Evolutionary conservation across 2,797 vertebrate species (phyloP).

Genomic region (Pterois miles): DNA sequence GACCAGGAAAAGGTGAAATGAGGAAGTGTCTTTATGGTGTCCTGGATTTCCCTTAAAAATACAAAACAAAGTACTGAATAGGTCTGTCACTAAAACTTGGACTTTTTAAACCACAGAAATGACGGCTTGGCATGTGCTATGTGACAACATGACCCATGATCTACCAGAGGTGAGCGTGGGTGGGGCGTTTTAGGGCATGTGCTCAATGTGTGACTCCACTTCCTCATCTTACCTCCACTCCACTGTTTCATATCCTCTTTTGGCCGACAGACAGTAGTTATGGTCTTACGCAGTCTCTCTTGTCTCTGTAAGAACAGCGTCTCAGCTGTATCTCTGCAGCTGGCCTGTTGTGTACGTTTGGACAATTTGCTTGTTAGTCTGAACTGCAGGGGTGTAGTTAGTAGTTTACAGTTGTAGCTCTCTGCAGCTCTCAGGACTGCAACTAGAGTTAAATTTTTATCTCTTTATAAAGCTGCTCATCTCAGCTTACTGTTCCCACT

Average conservation of each 20-base stretch:
- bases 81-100: not conserved
- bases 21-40: slow-evolving; percentile 17
- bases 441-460: not conserved
- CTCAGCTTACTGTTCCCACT: not conserved
- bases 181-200: slow-evolving; percentile 71
- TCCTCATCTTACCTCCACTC: slow-evolving; percentile 69
- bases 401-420: not conserved
- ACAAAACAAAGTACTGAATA: not conserved
- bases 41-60: slow-evolving; percentile 19
- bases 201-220: slow-evolving; percentile 80
- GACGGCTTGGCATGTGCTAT: slow-evolving; percentile 62
- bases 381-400: slow-evolving; percentile 31
- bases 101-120: slow-evolving; percentile 54
- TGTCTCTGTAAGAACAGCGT: slow-evolving; percentile 21
- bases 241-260: slow-evolving; percentile 79
- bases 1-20: not conserved
- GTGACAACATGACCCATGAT: slow-evolving; percentile 78
- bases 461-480: not conserved
- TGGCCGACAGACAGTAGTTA: slow-evolving; percentile 50
- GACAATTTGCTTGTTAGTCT: slow-evolving; percentile 24
- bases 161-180: slow-evolving; percentile 68
- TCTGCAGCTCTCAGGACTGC: not conserved
- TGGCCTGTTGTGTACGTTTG: slow-evolving; percentile 30
- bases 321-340: slow-evolving; percentile 37
- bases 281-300: slow-evolving; percentile 20